Evolutionary conservation across 2,113 vertebrate species (phyloP).

Genomic region (Salvelinus alpinus): DNA sequence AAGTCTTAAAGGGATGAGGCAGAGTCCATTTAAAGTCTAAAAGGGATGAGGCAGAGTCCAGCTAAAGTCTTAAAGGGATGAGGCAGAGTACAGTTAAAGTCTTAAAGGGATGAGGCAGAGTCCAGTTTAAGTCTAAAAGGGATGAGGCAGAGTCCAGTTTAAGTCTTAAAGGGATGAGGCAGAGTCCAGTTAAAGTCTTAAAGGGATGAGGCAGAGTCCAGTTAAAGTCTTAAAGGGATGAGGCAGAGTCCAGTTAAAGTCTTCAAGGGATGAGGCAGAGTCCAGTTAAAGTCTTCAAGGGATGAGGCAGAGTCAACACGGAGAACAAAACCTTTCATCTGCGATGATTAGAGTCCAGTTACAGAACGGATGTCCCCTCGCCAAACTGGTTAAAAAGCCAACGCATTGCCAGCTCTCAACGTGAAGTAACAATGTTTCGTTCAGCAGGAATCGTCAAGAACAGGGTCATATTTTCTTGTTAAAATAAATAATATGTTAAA

Average conservation of each 20-base stretch:
- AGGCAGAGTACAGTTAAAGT: background rate
- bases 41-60: background rate
- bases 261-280: background rate
- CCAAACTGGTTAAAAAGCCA: conserved; percentile 17
- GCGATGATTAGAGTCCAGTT: conserved; percentile 43
- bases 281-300: background rate
- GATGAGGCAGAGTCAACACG: conserved; percentile 1
- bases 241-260: background rate
- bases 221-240: too few relatives aligned
- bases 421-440: conserved; percentile 56
- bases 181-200: background rate
- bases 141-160: background rate
- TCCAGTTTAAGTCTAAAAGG: too few relatives aligned
- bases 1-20: too few relatives aligned
- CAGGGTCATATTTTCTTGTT: conserved; percentile 50
- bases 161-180: background rate
- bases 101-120: background rate
- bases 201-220: background rate
- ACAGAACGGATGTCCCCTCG: conserved; percentile 30
- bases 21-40: background rate
- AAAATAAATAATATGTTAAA: conserved; percentile 65
- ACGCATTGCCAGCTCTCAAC: conserved; percentile 38
- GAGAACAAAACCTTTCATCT: conserved; percentile 11
- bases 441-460: conserved; percentile 48
- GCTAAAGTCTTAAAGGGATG: too few relatives aligned